Conservation (phyloP, 1,140 invertebrate species). For the Xylocopa sonorina region DNA sequence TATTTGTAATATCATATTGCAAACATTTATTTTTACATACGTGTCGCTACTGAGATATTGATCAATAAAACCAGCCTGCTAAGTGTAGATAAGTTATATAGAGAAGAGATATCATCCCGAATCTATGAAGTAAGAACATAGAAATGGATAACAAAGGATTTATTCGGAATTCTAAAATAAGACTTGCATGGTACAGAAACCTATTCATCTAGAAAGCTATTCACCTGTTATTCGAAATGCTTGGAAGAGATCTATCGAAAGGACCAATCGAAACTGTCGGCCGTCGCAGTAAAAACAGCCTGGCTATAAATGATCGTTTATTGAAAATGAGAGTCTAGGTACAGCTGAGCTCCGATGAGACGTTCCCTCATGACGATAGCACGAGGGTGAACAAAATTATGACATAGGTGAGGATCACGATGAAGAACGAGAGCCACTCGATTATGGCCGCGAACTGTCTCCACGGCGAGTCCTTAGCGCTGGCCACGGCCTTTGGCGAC, state of each 20-base stretch:
- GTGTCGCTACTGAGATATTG: too few species aligned
- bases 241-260: not conserved
- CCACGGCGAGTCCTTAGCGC: conserved; percentile 61
- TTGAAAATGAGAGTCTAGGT: conserved; percentile 43
- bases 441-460: conserved; percentile 68
- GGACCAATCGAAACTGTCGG: not conserved
- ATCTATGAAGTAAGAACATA: not conserved
- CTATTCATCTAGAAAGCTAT: not conserved
- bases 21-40: too few species aligned
- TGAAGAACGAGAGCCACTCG: conserved; percentile 71
- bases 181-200: too few species aligned
- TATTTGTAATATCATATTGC: too few species aligned
- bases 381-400: conserved; percentile 67
- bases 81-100: too few species aligned
- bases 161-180: not conserved
- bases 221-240: not conserved
- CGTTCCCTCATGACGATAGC: conserved; percentile 28
- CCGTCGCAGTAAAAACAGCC: not conserved
- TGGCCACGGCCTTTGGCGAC: conserved; percentile 8
- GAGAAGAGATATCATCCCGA: too few species aligned
- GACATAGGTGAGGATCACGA: conserved; percentile 62
- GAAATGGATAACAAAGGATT: not conserved
- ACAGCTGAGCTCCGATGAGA: not conserved
- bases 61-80: too few species aligned
- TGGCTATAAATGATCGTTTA: conserved; percentile 25